Base-by-base conservation (phyloP, 2,113 vertebrate species). In the Nettapus auritus region DNA sequence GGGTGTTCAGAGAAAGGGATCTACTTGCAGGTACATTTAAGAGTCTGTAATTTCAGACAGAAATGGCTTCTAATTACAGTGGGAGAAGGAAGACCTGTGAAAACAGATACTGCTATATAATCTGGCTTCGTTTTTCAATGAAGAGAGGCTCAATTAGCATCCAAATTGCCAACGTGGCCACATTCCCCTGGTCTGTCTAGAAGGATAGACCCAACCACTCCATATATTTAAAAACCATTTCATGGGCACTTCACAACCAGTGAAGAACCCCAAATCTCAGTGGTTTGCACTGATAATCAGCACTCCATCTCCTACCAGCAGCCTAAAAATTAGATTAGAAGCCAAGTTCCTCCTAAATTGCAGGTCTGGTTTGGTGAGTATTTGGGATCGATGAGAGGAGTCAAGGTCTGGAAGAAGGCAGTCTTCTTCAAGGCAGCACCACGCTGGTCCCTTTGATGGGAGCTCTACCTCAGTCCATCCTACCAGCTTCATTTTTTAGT, bases 141-240 rank as follows among this genome's bases (percentile, higher is more conserved):
- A 26, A 4, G n/a, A 55, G 40, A 57, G 42, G 57, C 31, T 42
- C 42, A 3, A 4, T 13, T 71, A 0, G 1, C 33, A 4, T 36
- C 50, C 50, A 50, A 50, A 50, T 7, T 23, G 22, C 7, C 6
- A 64, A 34, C n/a, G 62, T 38, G 20, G 33, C 53, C 34, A 8
- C 11, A 1, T 26, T 2, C 28, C 36, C 36, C 36, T 20, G 44
- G 38, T 38, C 38, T 38, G 38, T 38, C 38, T 38, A 38, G 46
- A 74, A 59, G 82, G 48, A 3, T 21, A 7, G 19, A 21, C 17
- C n/a, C 55, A 53, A 11, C 13, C n/a, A 20, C 0, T 0, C 73
- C 9, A 1, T 3, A 4, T 2, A 0, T 21, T 50, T 14, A 25
- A 23, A n/a, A 56, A 36, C 8, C 11, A 29, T 48, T 38, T 31